Conservation (phyloP, 2,797 vertebrate genomes). For the Hybognathus amarus region DNA sequence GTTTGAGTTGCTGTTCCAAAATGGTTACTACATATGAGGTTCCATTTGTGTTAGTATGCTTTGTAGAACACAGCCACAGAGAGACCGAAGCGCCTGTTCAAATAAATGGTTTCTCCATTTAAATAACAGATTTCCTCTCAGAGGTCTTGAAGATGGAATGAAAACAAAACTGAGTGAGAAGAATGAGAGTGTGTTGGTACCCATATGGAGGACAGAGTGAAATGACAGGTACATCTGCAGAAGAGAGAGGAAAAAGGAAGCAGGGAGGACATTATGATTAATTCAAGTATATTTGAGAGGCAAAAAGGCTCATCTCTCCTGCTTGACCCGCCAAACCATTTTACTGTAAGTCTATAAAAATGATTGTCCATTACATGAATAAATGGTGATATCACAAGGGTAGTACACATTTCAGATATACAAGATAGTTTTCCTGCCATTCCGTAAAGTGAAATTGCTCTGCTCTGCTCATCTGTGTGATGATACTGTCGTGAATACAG, state of each 20-base stretch:
- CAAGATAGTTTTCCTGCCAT: slow-evolving; percentile 24
- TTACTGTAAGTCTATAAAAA: slow-evolving; percentile 35
- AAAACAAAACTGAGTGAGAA: slow-evolving; percentile 16
- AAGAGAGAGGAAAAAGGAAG: slow-evolving; percentile 35
- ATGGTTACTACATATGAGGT: not conserved
- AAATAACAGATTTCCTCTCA: slow-evolving; percentile 32
- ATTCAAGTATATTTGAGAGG: slow-evolving; percentile 42
- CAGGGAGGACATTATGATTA: slow-evolving; percentile 46
- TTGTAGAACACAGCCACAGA: not conserved
- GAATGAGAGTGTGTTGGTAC: not conserved
- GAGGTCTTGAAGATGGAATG: slow-evolving; percentile 16
- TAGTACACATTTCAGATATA: slow-evolving; percentile 5
- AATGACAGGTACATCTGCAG: slow-evolving; percentile 52
- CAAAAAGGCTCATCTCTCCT: slow-evolving; percentile 24
- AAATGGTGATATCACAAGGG: slow-evolving; percentile 23
- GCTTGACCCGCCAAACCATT: slow-evolving; percentile 29
- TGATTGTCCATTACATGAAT: slow-evolving; percentile 33
- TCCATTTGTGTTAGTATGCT: not conserved
- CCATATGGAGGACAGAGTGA: slow-evolving; percentile 46
- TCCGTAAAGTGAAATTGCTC: slow-evolving; percentile 13
- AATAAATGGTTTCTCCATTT: slow-evolving; percentile 19
- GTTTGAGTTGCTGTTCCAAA: not conserved
- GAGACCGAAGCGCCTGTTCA: not conserved
- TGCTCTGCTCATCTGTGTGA: slow-evolving; percentile 26
- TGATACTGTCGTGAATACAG: slow-evolving; percentile 23